These are phyloP conservation scores for Pyrrhia umbra DNA, from an alignment of 2,888 invertebrate genomes.

Conservation along the genomic window DNA sequence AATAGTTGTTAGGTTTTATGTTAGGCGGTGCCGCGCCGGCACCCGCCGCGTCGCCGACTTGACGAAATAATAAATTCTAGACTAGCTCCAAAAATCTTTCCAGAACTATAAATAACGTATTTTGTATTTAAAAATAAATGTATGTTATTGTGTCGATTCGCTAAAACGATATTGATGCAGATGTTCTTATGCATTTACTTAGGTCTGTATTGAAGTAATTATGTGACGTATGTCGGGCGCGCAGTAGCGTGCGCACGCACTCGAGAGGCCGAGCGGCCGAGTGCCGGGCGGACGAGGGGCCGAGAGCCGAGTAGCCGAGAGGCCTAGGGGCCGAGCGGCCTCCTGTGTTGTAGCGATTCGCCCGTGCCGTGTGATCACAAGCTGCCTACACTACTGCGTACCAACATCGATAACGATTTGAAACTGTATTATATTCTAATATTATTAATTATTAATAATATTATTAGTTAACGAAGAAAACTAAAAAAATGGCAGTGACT, in stretches of 20 bases:
- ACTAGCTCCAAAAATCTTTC: conserved; percentile 60
- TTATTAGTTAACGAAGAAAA: conserved; percentile 62
- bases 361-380: background rate
- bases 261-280: background rate
- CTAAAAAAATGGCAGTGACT: conserved; percentile 68
- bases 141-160: conserved; percentile 66
- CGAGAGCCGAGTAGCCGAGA: too few relatives aligned
- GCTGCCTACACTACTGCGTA: conserved; percentile 35
- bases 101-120: conserved; percentile 67
- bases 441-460: too few relatives aligned
- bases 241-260: conserved; percentile 18
- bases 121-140: conserved; percentile 68
- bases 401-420: conserved; percentile 54
- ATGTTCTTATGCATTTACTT: conserved; percentile 68
- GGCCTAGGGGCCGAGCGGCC: background rate
- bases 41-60: conserved; percentile 34
- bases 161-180: conserved; percentile 60
- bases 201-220: conserved; percentile 65
- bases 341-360: too few relatives aligned
- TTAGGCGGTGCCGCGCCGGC: conserved; percentile 24
- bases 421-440: conserved; percentile 68
- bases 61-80: conserved; percentile 57
- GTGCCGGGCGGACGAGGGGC: too few relatives aligned
- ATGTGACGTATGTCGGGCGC: conserved; percentile 53
- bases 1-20: conserved; percentile 64